Evolutionary conservation across 2,797 vertebrate species (phyloP), one percentile per base, ranked within the genome.

Genomic region (Cyclopterus lumpus): DNA sequence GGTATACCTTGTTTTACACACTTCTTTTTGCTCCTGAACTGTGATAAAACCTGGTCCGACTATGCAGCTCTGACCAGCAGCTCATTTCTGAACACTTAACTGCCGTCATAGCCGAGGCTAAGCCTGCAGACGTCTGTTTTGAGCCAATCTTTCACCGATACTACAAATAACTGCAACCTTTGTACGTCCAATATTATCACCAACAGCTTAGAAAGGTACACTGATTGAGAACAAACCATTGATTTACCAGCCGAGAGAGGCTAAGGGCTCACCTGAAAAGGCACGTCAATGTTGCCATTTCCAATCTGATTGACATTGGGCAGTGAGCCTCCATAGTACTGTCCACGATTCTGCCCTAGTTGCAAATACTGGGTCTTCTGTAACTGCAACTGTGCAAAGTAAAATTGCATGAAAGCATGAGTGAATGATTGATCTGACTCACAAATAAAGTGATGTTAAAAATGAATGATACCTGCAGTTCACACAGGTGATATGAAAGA

Each of bases 301-400:
- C 98, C 98, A 88, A 99, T 97, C 96, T 99, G 98, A 93, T 99
- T 99, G 94, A 99, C 98, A 86, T 99, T 99, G 95, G 98, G 98
- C 94, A 99, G 94, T 75, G 98, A 99, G 80, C 98, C 98, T 70
- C 98, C 98, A 1, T 99, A 99, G 96, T 97, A 99, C 94, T 99
- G 98, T 94, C 97, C 97, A 81, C 98, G 97, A 91, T 96, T 98
- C 86, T 98, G 98, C 91, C 98, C 98, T 96, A 99, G 95, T 94
- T 99, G 98, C 93, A 99, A 95, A 94, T 98, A 99, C 86, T 99
- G 98, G 75, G 97, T 97, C 95, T 99, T 99, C 96, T 99, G 97
- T 93, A 99, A 97, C 95, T 99, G 98, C 93, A 99, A 94, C 98
- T 99, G 95, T 93, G 94, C 94, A 95, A 95, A 95, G 92, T 94